Conservation (phyloP, 53 echinoderm and acorn worm species). For the Antedon mediterranea region DNA sequence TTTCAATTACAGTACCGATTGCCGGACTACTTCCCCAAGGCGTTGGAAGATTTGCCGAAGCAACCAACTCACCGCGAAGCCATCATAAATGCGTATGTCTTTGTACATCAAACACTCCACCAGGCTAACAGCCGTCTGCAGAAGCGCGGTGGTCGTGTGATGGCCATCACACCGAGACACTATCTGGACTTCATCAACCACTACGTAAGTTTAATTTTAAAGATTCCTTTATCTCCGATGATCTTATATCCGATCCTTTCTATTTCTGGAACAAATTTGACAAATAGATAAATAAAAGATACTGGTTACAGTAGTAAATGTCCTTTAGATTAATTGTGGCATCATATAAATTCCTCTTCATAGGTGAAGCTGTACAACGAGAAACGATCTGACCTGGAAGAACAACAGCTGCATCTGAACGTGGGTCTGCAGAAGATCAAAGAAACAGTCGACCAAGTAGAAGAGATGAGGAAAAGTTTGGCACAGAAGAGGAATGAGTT, state of each 20-base stretch:
- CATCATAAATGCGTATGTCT: slow-evolving; percentile 91
- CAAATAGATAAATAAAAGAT: no score
- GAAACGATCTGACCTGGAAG: slow-evolving; percentile 95
- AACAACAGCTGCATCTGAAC: slow-evolving; percentile 98
- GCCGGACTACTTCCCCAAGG: slow-evolving; percentile 61
- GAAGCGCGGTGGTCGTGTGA: slow-evolving; percentile 93
- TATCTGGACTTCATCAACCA: slow-evolving; percentile 99
- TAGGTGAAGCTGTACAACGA: slow-evolving; percentile 97
- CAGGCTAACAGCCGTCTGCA: slow-evolving; percentile 89
- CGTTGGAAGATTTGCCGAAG: slow-evolving; percentile 69
- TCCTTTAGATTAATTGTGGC: no score
- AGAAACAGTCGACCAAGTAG: slow-evolving; percentile 98
- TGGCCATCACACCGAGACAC: slow-evolving; percentile 96
- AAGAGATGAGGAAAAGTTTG: slow-evolving; percentile 92
- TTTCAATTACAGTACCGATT: slow-evolving; percentile 44
- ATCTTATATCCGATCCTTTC: background rate
- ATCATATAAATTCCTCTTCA: no score
- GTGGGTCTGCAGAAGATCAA: slow-evolving; percentile 99
- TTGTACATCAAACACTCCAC: slow-evolving; percentile 83
- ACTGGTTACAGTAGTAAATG: no score
- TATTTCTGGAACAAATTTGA: background rate
- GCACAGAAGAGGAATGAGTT: slow-evolving; percentile 91
- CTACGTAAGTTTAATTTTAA: slow-evolving; percentile 71
- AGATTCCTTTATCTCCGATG: background rate
- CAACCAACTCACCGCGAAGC: slow-evolving; percentile 82